Percentiles rank a stretch among this genome's conserved stretches.
Conservation (phyloP, 1,140 invertebrate genomes). For the Archegozetes longisetosus region DNA sequence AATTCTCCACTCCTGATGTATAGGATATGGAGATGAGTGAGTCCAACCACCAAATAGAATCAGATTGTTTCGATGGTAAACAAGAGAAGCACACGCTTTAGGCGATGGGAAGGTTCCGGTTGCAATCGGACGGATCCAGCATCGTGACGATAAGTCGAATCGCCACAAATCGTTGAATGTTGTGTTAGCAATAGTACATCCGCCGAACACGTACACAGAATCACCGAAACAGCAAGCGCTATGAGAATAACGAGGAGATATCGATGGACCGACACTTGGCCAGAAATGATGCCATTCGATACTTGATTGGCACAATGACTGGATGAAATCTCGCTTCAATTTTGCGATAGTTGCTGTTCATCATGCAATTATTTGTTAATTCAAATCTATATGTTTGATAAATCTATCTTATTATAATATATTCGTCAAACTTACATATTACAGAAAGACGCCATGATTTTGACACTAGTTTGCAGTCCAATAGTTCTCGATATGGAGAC, state of each 20-base stretch:
- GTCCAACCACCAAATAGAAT: constrained; percentile 92
- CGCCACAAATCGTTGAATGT: constrained; percentile 95
- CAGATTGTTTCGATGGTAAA: constrained; percentile 61
- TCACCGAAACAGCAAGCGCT: constrained; percentile 54
- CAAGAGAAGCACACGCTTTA: constrained; percentile 82
- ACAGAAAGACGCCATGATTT: constrained; percentile 64
- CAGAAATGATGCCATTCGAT: constrained; percentile 47
- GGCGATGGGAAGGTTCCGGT: constrained; percentile 75
- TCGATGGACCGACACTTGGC: constrained; percentile 43
- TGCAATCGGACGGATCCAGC: constrained; percentile 44
- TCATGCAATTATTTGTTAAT: not conserved
- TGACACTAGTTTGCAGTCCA: constrained; percentile 64
- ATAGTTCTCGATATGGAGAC: constrained; percentile 73
- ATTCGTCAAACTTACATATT: constrained; percentile 45
- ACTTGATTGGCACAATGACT: constrained; percentile 46
- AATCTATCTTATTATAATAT: constrained; percentile 2
- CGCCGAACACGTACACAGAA: constrained; percentile 83
- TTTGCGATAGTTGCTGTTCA: constrained; percentile 49
- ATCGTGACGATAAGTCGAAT: constrained; percentile 64
- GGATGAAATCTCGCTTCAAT: constrained; percentile 43
- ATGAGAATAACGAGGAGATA: constrained; percentile 80
- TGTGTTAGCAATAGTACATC: constrained; percentile 73
- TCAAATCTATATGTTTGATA: constrained; percentile 4
- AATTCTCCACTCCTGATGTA: constrained; percentile 47
- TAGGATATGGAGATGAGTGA: constrained; percentile 71